These are phyloP conservation scores for Diaphora mendica DNA, from an alignment of 2,888 invertebrate species.

Conservation along the genomic window DNA sequence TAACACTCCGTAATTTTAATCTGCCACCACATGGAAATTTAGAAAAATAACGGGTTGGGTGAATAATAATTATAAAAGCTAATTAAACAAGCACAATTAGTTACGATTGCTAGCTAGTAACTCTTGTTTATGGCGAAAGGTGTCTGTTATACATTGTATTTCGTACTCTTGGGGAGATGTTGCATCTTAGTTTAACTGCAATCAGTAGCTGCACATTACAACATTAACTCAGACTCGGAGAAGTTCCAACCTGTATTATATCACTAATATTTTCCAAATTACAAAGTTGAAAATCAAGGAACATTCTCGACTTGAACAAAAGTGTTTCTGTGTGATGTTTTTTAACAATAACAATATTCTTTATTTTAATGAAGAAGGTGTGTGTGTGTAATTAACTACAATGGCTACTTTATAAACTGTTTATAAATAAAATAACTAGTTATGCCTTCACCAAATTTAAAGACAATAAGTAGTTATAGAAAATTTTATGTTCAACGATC, in stretches of 20 bases:
- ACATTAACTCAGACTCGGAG: not conserved
- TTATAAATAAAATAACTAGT: no score
- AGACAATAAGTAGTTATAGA: no score
- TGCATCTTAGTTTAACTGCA: slow-evolving; percentile 35
- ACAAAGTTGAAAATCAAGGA: not conserved
- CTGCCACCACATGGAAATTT: no score
- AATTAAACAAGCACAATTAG: slow-evolving; percentile 65
- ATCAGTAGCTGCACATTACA: slow-evolving; percentile 16
- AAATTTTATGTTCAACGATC: no score
- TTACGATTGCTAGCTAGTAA: slow-evolving; percentile 62
- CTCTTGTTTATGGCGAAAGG: slow-evolving; percentile 76
- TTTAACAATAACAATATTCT: no score
- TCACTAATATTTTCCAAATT: not conserved
- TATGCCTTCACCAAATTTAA: no score
- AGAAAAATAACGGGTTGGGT: not conserved
- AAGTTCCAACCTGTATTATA: not conserved
- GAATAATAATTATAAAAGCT: slow-evolving; percentile 43
- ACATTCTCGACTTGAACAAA: not conserved
- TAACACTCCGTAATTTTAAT: no score
- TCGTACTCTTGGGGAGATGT: slow-evolving; percentile 31
- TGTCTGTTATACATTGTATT: slow-evolving; percentile 64
- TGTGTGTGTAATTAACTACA: no score
- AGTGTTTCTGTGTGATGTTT: no score
- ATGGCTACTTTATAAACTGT: no score
- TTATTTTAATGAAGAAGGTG: no score